Conservation (phyloP, 2,888 invertebrate species). For the Tholera decimalis region DNA sequence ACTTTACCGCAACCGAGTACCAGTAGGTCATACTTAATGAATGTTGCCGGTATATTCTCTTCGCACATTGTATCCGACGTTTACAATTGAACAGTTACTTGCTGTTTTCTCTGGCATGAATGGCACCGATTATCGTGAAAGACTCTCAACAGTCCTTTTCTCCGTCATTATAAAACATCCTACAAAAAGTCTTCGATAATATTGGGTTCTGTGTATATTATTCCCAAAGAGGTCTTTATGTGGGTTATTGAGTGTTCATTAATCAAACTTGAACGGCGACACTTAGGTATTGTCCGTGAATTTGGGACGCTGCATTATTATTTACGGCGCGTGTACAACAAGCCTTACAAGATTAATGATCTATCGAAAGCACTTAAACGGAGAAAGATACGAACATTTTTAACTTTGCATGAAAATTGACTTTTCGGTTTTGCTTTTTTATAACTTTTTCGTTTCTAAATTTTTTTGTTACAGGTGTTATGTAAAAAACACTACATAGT, state of each 20-base stretch:
- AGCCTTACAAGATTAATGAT: conserved; percentile 73
- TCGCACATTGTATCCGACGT: conserved; percentile 28
- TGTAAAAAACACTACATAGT: too few species aligned
- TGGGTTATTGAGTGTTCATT: conserved; percentile 73
- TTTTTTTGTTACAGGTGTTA: too few species aligned
- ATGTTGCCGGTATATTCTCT: conserved; percentile 24
- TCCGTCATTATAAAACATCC: conserved; percentile 45
- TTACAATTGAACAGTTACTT: conserved; percentile 35
- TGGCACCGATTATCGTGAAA: conserved; percentile 52
- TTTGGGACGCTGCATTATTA: conserved; percentile 74
- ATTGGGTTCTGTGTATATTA: conserved; percentile 59
- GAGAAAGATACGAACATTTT: conserved; percentile 49
- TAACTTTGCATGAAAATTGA: conserved; percentile 36
- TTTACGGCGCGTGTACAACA: conserved; percentile 69
- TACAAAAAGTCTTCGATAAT: conserved; percentile 50
- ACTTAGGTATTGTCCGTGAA: conserved; percentile 75
- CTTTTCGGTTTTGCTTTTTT: conserved; percentile 33
- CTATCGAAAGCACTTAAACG: conserved; percentile 64
- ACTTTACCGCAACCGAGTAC: conserved; percentile 18
- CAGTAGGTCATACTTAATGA: conserved; percentile 23
- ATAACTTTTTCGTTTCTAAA: conserved; percentile 14
- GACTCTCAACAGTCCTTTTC: conserved; percentile 47
- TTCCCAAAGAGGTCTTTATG: conserved; percentile 57
- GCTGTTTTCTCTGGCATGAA: conserved; percentile 49
- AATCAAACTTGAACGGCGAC: conserved; percentile 77